These are phyloP conservation scores for Petrolisthes manimaculis DNA, from an alignment of 2,888 invertebrate species.

Conservation along the genomic window DNA sequence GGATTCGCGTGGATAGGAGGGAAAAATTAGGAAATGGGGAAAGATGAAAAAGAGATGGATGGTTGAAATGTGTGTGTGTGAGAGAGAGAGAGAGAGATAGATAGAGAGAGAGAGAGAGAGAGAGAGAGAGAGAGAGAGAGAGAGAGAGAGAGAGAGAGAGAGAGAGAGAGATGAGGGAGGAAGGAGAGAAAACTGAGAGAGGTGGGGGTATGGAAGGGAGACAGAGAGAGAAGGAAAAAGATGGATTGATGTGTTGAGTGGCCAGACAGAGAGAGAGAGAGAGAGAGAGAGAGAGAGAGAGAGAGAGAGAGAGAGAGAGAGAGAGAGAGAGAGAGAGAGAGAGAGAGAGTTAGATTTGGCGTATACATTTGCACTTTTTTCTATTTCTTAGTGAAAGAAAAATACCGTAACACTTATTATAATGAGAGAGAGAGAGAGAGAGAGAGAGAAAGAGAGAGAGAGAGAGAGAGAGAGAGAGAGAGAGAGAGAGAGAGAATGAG, in stretches of 20 bases:
- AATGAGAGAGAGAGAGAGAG: too few relatives aligned
- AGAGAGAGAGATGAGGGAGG: too few relatives aligned
- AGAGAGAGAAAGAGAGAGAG: too few relatives aligned
- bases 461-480: too few relatives aligned
- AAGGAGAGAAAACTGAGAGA: neutral
- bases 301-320: neutral
- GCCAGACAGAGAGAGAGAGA: neutral
- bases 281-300: neutral
- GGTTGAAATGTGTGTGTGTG: too few relatives aligned
- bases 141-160: neutral
- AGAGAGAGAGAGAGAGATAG: too few relatives aligned
- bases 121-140: neutral
- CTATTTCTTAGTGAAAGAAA: too few relatives aligned
- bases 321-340: conserved; percentile 14
- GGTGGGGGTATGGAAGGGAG: neutral
- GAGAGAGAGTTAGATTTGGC: neutral
- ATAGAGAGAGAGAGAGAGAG: conserved; percentile 8
- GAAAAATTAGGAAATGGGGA: neutral
- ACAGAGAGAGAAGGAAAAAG: neutral
- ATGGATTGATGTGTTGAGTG: neutral
- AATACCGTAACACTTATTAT: too few relatives aligned
- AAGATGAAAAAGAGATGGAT: neutral
- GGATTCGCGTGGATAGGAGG: neutral
- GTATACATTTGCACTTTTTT: too few relatives aligned
- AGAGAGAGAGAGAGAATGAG: conserved; percentile 14